Evolutionary conservation across 2,888 invertebrate species (phyloP).

Genomic region (Alviniconcha strummeri): DNA sequence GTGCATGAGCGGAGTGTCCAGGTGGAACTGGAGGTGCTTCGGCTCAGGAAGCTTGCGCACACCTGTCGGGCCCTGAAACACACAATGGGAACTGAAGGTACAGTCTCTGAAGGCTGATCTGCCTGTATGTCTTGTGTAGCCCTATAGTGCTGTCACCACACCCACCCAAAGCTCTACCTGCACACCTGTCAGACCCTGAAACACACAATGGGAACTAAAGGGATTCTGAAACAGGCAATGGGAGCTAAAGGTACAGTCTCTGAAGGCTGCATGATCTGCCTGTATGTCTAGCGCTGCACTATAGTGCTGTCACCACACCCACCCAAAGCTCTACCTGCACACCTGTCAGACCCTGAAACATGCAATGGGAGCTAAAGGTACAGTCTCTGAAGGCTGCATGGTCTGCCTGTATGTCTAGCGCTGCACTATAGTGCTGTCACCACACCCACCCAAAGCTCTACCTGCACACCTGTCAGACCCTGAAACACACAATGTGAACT

Average conservation of each 20-base stretch:
- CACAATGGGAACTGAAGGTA: background rate
- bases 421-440: background rate
- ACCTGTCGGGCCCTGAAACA: constrained; percentile 57
- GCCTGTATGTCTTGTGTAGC: no score
- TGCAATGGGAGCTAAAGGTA: background rate
- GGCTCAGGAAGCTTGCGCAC: constrained; percentile 65
- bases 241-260: background rate
- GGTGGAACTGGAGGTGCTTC: constrained; percentile 75
- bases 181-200: background rate
- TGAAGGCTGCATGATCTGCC: background rate
- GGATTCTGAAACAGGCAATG: no score
- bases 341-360: constrained; percentile 57
- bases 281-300: no score
- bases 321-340: constrained; percentile 28
- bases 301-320: background rate
- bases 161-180: background rate
- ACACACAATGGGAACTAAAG: background rate
- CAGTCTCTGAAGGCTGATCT: background rate
- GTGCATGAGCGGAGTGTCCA: constrained; percentile 73
- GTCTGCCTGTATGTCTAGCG: no score
- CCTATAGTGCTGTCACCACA: background rate
- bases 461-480: background rate
- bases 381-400: background rate
- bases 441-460: background rate
- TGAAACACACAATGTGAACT: no score